Evolutionary conservation across 2,797 vertebrate genomes (phyloP).

Genomic region (Vultur gryphus): DNA sequence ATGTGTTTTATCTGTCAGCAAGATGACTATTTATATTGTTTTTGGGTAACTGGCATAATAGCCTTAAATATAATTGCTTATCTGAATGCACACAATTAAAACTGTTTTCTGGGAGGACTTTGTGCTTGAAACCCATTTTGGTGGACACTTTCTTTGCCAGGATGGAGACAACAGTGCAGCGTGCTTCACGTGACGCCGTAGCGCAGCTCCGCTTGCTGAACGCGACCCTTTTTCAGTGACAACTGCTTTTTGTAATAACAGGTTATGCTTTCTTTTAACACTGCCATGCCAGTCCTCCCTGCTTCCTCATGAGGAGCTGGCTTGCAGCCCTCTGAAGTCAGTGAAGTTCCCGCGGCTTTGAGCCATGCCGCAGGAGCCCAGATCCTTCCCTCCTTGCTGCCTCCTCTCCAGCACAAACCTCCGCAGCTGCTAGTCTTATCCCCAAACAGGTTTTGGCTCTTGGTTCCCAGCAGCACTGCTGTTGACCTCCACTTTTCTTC

Average conservation of each 20-base stretch:
- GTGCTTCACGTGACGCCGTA: fast-evolving
- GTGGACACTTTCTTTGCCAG: neutral
- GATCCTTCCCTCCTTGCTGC: neutral
- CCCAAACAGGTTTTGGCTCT: neutral
- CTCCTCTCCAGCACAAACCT: neutral
- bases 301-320: neutral
- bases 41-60: constrained; percentile 31
- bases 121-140: neutral
- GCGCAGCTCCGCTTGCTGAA: neutral
- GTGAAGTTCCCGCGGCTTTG: neutral
- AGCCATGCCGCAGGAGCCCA: fast-evolving
- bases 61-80: constrained; percentile 30
- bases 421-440: neutral
- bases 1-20: constrained; percentile 30
- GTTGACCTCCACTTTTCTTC: neutral
- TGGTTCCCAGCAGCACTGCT: neutral
- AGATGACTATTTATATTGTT: constrained; percentile 42
- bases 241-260: neutral
- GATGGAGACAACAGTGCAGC: neutral
- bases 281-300: neutral
- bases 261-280: neutral
- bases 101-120: constrained; percentile 13
- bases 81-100: constrained; percentile 47
- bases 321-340: neutral
- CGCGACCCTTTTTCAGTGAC: neutral